Base-by-base conservation (phyloP, 2,797 vertebrate genomes). In the Bryconaethiops microstoma region DNA sequence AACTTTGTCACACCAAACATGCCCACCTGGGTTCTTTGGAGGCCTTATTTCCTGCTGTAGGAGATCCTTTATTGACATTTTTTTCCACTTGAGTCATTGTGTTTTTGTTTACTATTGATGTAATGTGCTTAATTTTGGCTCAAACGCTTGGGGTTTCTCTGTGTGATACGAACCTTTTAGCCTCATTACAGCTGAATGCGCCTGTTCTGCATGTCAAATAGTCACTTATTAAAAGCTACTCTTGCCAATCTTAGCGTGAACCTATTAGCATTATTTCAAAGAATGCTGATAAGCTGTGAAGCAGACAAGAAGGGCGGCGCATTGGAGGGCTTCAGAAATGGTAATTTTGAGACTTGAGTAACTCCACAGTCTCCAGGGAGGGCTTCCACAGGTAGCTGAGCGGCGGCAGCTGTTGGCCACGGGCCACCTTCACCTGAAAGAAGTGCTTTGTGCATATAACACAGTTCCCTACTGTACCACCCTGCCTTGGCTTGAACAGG, bases 401-500 rank as follows among this genome's bases (percentile, higher is more conserved):
- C 71, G 63, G 35, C 39, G 42, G 77, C 59, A 8, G 42, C 23
- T 52, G 7, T 82, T 79, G 79, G 84, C 80, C 67, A 23, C 39
- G 9, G 12, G 86, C 82, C 86, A 84, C 45, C 16, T 60, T 0
- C 68, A 84, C 81, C 75, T 88, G 85, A 89, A 87, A 85, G 84
- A 82, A 64, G 45, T 29, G 76, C 87, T 88, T 84, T 90, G 86
- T 90, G 75, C 40, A 35, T 16, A 64, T 4, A 74, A 80, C 72
- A 80, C 84, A 78, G 80, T 68, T 64, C 79, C 52, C 67, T 29
- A 45, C 45, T 88, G 79, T 81, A 69, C 78, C 73, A 55, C 50
- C 79, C 63, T 57, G 60, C 71, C 54, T 10, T 77, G 60, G 67
- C 55, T 63, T 80, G n/a, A 75, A 45, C 78, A 71, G 71, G 50